A percentile compares a stretch with the other conserved stretches of the same genome.
These are phyloP conservation scores for Rhagonycha fulva DNA, from an alignment of 2,888 invertebrate genomes.

Conservation along the genomic window DNA sequence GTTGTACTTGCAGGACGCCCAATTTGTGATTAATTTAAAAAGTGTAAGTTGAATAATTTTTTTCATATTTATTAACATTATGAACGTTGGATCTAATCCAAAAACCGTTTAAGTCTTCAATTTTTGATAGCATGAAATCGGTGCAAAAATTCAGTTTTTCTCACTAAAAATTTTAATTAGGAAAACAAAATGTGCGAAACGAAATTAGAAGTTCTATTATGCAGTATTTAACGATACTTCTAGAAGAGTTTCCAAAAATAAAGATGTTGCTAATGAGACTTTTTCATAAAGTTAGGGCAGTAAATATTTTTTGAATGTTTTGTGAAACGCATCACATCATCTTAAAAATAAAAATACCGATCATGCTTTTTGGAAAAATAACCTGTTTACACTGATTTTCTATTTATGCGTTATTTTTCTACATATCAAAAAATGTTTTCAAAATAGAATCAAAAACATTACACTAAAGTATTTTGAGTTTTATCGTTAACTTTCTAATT, in stretches of 20 bases:
- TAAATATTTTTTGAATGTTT: neutral
- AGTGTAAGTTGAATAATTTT: slow-evolving; percentile 3
- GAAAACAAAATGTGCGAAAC: neutral
- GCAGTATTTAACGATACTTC: neutral
- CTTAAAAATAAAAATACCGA: neutral
- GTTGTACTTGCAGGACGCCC: neutral
- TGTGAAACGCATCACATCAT: neutral
- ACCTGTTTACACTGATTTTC: neutral
- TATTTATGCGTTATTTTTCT: neutral
- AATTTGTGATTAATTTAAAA: neutral
- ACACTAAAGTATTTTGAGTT: neutral
- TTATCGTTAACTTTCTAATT: neutral
- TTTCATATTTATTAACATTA: neutral
- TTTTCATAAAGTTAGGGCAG: neutral
- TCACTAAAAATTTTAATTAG: neutral
- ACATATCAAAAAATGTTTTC: neutral
- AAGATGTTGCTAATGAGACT: neutral
- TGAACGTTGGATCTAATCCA: neutral
- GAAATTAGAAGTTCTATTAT: neutral
- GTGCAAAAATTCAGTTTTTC: neutral
- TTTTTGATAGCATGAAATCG: neutral
- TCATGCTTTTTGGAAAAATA: neutral
- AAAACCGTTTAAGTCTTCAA: neutral
- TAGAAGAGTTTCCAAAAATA: neutral
- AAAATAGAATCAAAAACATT: neutral